phyloP scores from a whole-genome alignment of 2,113 vertebrate species.

The Circaetus gallicus region DNA sequence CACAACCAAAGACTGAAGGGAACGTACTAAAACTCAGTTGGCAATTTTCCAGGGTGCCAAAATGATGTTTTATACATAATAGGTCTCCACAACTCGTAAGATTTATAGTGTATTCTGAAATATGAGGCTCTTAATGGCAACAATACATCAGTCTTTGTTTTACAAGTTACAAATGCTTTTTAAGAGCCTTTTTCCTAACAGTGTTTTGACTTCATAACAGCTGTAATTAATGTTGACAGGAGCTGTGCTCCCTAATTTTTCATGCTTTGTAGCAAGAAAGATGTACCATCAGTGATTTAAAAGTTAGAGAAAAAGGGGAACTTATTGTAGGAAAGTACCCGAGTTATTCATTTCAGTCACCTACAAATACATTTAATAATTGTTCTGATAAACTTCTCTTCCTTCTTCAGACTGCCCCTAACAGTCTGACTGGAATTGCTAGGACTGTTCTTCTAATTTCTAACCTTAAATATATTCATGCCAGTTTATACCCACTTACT shows the following conservation, averaged over 20 bases:
- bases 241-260: neutral
- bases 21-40: neutral
- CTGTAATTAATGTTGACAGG: neutral
- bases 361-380: neutral
- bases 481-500: neutral
- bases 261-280: neutral
- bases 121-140: neutral
- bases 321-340: neutral
- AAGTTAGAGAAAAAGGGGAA: neutral
- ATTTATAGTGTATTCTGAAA: neutral
- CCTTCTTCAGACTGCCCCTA: neutral
- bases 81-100: neutral
- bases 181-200: neutral
- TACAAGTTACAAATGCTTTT: neutral
- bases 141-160: slow-evolving; percentile 8
- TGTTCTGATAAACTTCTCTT: neutral
- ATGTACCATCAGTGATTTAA: neutral
- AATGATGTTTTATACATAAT: neutral
- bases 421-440: neutral
- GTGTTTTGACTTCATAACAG: neutral
- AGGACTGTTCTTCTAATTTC: neutral
- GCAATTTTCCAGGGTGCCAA: neutral
- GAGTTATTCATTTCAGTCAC: neutral
- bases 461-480: neutral
- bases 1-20: neutral